phyloP scores from a whole-genome alignment of 2,888 invertebrate genomes.

The Flexamia atlantica region DNA sequence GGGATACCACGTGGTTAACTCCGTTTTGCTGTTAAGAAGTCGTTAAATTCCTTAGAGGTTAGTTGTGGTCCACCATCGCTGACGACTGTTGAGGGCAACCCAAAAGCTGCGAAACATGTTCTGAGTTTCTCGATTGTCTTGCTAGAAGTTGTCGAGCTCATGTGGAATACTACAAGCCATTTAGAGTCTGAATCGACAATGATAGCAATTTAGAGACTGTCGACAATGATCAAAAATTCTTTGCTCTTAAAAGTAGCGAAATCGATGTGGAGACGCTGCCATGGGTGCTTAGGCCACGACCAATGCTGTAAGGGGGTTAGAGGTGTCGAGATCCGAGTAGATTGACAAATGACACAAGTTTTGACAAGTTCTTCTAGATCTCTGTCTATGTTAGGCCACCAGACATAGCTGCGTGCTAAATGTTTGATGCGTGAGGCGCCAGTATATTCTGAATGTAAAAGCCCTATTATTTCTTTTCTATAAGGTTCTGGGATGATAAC shows the following conservation, averaged over 20 bases:
- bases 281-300: constrained; percentile 30
- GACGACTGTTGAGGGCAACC: constrained; percentile 26
- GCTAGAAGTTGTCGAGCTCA: constrained; percentile 12
- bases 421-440: constrained; percentile 21
- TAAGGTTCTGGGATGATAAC: constrained; percentile 38
- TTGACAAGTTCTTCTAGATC: constrained; percentile 57
- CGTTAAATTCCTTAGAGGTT: constrained; percentile 47
- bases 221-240: constrained; percentile 58
- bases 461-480: constrained; percentile 19
- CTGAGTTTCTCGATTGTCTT: constrained; percentile 35
- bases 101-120: constrained; percentile 30
- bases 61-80: constrained; percentile 51
- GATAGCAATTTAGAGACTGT: too few relatives aligned
- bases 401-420: constrained; percentile 55
- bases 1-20: constrained; percentile 45
- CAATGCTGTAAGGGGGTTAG: constrained; percentile 67
- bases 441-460: constrained; percentile 38
- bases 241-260: constrained; percentile 31
- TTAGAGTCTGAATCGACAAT: constrained; percentile 62
- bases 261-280: constrained; percentile 52
- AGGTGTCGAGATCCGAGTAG: constrained; percentile 64
- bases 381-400: constrained; percentile 52
- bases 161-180: constrained; percentile 63
- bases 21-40: constrained; percentile 50
- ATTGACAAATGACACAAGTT: constrained; percentile 61